phyloP scores from a whole-genome alignment of 2,113 vertebrate species.

The Sciurus niger region DNA sequence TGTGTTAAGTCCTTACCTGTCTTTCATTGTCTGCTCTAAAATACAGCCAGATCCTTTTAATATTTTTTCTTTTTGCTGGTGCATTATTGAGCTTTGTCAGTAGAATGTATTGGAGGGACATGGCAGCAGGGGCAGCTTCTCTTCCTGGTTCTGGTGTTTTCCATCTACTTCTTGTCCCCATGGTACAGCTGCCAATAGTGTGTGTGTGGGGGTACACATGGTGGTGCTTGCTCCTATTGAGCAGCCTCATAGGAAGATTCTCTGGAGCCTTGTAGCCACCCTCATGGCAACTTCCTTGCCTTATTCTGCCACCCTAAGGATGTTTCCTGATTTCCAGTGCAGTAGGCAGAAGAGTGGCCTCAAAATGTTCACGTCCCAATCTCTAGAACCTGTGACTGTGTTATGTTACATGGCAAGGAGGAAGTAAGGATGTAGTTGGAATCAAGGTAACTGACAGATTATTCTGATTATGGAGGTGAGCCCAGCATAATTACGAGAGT shows the following conservation, averaged over 20 bases:
- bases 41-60: not conserved
- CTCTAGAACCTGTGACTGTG: not conserved
- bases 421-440: not conserved
- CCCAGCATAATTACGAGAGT: not conserved
- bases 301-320: not conserved
- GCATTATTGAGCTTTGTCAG: not conserved
- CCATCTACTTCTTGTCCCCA: not conserved
- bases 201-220: accelerated
- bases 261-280: not conserved
- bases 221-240: no score
- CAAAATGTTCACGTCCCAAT: not conserved
- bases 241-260: no score
- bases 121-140: not conserved
- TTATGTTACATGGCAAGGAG: not conserved
- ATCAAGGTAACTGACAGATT: not conserved
- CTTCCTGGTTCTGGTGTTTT: not conserved
- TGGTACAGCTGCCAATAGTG: not conserved
- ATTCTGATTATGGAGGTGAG: not conserved
- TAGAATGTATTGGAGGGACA: not conserved
- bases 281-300: not conserved
- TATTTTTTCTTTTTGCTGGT: not conserved
- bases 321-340: not conserved
- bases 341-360: not conserved
- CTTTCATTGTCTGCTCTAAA: not conserved
- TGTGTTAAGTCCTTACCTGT: not conserved